Base-by-base conservation (phyloP, 23 tunicate species). In the Oikopleura vanhoeffeni region DNA sequence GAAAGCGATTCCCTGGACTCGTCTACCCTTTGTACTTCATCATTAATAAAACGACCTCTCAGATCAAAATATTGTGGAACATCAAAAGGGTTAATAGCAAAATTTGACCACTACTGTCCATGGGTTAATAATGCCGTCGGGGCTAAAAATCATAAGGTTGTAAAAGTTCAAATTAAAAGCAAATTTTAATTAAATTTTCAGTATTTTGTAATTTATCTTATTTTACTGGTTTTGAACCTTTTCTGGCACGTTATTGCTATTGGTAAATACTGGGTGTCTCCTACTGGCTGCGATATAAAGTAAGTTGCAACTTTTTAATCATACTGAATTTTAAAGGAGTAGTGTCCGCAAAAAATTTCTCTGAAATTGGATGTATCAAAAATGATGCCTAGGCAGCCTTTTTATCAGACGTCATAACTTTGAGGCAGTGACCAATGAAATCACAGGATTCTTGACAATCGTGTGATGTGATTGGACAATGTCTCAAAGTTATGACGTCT, bases 51-150 rank as follows among this genome's bases (percentile, higher is more conserved):
- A 49, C 42, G 71, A 3, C 84, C 98, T 38, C 76, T 90, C 0
- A 85, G 98, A 67, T 90, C 94, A 0, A 93, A 93, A 84, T 93
- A 93, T 57, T 93, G 98, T 76, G 86, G 89, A 4, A 93, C 90
- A 40, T 87, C 94, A 41, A 93, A 93, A 83, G 86, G 85, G 83
- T 90, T 93, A 41, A 85, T 93, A 27, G 98, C 98, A 0, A 90
- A 87, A 64, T 93, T 88, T 36, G 98, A 93, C 41, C 98, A 93
- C 76, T 93, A 89, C 83, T 93, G 98, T 86, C 98, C 98, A 1
- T 93, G 98, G 98, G 98, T 93, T 27, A 87, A 88, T 83, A 93
- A 93, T 86, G 89, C 98, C 34, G 87, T 93, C n/a, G 98, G 98
- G 41, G 41, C 91, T 0, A 94, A 88, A 71, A 93, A 93, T 84